Base-by-base conservation (phyloP, 2,797 vertebrate genomes). In the Hirundo rustica region DNA sequence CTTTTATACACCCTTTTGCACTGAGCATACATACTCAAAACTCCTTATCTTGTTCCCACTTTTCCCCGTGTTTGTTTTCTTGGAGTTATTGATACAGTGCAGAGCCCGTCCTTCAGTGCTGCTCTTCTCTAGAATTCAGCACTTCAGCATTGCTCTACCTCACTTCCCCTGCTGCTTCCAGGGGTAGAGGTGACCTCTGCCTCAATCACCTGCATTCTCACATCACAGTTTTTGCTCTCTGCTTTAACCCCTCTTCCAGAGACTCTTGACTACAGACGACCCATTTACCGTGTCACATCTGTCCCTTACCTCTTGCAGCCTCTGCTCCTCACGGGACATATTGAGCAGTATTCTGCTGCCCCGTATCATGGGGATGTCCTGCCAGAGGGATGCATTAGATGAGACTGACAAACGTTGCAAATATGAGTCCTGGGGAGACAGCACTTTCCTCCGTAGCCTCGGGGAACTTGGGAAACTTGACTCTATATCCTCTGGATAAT, bases 281-380 rank as follows among this genome's bases (percentile, higher is more conserved):
- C 10, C 5, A 9, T 38, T 51, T 40, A 7, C 26, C 6, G 3
- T 38, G 71, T 68, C 7, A 53, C 27, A 30, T 11, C 18, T 47
- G 27, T 32, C 38, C 58, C 7, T 98, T 97, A 99, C 99, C 99
- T 99, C 99, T 85, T 99, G 99, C 13, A 99, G 98, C 54, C 99
- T 99, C 87, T 98, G 98, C 92, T 98, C 96, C 42, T 99, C 98
- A 2, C 98, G 98, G 25, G 98, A 98, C 96, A 99, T 98, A 55
- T 97, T 97, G 21, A 98, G 98, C 47, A 99, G 97, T 32, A 98
- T 96, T 0, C 91, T 36, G 79, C 98, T 99, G 65, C 97, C 98
- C 76, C 98, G 98, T 51, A 99, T 98, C 67, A 97, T 96, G 0
- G 99, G 99, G 89, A 99, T 98, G 27, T 99, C 99, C 91, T 99